Percentiles rank a stretch among this genome's conserved stretches.
Conservation (phyloP, 2,888 invertebrate species). For the Sisyra terminalis region DNA sequence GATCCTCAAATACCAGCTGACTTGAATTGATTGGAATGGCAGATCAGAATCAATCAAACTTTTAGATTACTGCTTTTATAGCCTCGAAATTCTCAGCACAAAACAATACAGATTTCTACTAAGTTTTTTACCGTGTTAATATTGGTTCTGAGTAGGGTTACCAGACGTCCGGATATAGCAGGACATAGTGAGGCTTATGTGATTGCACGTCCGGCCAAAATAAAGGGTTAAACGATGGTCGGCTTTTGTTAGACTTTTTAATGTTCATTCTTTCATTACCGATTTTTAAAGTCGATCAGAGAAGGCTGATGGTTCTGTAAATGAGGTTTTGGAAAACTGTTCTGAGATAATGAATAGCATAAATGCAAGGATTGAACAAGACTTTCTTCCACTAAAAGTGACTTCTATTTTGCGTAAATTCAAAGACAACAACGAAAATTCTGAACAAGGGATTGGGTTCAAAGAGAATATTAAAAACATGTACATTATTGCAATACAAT, state of each 20-base stretch:
- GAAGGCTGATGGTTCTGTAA: slow-evolving; percentile 9
- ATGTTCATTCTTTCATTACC: slow-evolving; percentile 8
- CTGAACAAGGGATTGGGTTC: slow-evolving; percentile 10
- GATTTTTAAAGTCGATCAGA: slow-evolving; percentile 9
- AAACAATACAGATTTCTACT: too few relatives aligned
- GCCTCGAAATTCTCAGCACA: too few relatives aligned
- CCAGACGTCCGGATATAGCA: too few relatives aligned
- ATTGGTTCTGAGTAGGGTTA: too few relatives aligned
- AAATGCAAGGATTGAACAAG: slow-evolving; percentile 11
- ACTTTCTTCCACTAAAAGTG: slow-evolving; percentile 10
- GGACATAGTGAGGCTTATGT: too few relatives aligned
- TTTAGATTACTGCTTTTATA: too few relatives aligned
- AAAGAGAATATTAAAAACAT: slow-evolving; percentile 11
- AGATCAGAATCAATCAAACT: too few relatives aligned
- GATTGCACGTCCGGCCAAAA: too few relatives aligned
- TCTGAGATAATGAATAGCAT: slow-evolving; percentile 11
- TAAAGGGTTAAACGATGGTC: too few relatives aligned
- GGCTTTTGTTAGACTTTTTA: slow-evolving; percentile 6
- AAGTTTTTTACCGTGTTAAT: too few relatives aligned
- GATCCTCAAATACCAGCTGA: too few relatives aligned
- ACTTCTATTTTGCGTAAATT: slow-evolving; percentile 11
- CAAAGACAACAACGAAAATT: slow-evolving; percentile 9
- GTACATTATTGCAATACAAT: slow-evolving; percentile 11
- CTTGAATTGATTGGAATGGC: too few relatives aligned
- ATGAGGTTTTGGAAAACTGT: slow-evolving; percentile 10